Evolutionary conservation across 64 coral and sea anemone genomes (phyloP).

Genomic region (Montipora cactus): DNA sequence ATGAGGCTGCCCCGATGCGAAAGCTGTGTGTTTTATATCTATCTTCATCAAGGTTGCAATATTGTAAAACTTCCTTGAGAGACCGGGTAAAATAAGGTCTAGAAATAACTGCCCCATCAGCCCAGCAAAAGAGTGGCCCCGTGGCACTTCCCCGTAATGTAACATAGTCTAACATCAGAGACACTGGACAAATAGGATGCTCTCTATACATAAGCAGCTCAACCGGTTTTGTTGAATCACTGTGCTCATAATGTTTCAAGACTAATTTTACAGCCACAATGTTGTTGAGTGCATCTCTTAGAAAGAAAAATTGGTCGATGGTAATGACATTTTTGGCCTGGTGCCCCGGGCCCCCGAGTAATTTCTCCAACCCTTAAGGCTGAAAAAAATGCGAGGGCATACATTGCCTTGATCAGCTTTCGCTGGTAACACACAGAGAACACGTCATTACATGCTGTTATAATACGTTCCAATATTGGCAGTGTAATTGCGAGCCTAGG

Average conservation of each 20-base stretch:
- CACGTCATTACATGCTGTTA: neutral
- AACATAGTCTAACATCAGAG: neutral
- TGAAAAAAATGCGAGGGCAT: neutral
- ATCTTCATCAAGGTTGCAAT: neutral
- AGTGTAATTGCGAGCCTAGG: neutral
- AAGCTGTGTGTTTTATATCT: neutral
- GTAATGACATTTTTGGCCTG: neutral
- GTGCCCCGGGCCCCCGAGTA: neutral
- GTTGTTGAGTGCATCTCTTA: neutral
- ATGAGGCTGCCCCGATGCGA: neutral
- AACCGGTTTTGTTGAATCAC: constrained; percentile 1
- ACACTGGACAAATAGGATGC: neutral
- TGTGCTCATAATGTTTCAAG: neutral
- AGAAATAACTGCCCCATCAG: neutral
- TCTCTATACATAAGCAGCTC: neutral
- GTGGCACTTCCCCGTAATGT: neutral
- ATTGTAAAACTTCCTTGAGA: neutral
- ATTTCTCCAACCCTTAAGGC: neutral
- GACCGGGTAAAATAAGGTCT: neutral
- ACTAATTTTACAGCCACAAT: neutral
- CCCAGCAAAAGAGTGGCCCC: neutral
- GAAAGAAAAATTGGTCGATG: neutral
- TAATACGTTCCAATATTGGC: neutral
- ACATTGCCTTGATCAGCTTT: neutral
- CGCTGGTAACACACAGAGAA: neutral